Percentiles rank a stretch among this genome's conserved stretches.
Evolutionary conservation across 2,797 vertebrate species (phyloP).

Genomic region (Falco peregrinus): DNA sequence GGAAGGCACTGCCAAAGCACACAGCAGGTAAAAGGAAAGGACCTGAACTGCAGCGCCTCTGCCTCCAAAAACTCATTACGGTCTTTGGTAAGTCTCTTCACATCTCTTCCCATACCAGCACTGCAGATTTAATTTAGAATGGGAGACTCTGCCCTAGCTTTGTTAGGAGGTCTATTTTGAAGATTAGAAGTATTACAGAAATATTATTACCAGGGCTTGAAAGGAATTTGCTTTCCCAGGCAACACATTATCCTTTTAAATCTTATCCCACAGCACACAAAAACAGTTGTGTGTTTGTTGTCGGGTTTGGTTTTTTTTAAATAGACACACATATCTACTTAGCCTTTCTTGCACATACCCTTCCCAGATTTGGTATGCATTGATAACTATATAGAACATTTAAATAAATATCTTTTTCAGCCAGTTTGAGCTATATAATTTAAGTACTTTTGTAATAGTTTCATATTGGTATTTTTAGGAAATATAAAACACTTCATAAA

Average conservation of each 20-base stretch:
- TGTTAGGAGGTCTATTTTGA: background rate
- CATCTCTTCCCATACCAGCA: background rate
- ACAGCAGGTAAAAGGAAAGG: background rate
- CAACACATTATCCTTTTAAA: background rate
- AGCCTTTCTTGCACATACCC: background rate
- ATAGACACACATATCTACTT: background rate
- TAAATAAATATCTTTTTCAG: background rate
- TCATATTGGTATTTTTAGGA: background rate
- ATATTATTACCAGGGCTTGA: background rate
- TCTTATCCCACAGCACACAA: background rate
- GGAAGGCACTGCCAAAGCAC: background rate
- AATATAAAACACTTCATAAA: background rate
- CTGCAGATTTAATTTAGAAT: background rate
- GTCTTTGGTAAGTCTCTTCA: background rate
- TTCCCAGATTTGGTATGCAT: background rate
- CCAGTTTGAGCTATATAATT: background rate
- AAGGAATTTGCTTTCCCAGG: background rate
- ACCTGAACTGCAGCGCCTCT: background rate
- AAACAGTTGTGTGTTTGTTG: background rate
- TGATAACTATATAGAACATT: background rate
- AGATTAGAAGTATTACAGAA: background rate
- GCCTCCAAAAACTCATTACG: background rate
- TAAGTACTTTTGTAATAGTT: background rate
- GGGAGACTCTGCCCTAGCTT: background rate
- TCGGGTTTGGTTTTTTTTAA: background rate